These are phyloP conservation scores for Diarsia mendica DNA, from an alignment of 2,888 invertebrate species.

Conservation along the genomic window DNA sequence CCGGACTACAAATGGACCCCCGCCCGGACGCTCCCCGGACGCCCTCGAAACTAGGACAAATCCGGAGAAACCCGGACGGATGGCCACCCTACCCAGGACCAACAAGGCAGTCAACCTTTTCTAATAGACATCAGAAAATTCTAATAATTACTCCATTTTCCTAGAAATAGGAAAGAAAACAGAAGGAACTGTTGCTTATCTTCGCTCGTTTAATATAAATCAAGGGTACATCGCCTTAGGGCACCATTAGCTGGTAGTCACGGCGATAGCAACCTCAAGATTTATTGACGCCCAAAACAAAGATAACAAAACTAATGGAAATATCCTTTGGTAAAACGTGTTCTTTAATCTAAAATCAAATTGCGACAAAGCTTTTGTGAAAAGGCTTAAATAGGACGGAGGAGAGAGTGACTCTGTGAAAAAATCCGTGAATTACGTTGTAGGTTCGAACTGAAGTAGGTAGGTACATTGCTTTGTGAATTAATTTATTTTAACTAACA, in stretches of 20 bases:
- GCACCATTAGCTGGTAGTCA: conserved; percentile 34
- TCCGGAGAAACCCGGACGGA: no score
- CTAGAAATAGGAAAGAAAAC: conserved; percentile 22
- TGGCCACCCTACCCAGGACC: no score
- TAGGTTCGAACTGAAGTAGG: background rate
- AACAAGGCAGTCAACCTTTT: no score
- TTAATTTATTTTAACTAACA: background rate
- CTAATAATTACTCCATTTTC: conserved; percentile 17
- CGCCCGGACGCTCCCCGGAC: no score
- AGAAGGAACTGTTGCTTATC: conserved; percentile 29
- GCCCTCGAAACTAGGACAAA: no score
- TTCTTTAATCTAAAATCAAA: conserved; percentile 29
- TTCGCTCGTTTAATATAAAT: conserved; percentile 47
- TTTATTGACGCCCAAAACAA: conserved; percentile 39
- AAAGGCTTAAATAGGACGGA: background rate
- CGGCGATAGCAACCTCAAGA: conserved; percentile 22
- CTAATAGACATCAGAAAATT: background rate
- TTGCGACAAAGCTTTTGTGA: background rate
- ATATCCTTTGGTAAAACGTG: conserved; percentile 25
- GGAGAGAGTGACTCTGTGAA: background rate
- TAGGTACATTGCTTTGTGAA: background rate
- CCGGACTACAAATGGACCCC: no score
- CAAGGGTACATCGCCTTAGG: conserved; percentile 34
- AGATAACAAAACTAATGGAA: conserved; percentile 40
- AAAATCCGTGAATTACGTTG: background rate